Conservation (phyloP, 2,113 vertebrate species). For the Hoplias malabaricus region DNA sequence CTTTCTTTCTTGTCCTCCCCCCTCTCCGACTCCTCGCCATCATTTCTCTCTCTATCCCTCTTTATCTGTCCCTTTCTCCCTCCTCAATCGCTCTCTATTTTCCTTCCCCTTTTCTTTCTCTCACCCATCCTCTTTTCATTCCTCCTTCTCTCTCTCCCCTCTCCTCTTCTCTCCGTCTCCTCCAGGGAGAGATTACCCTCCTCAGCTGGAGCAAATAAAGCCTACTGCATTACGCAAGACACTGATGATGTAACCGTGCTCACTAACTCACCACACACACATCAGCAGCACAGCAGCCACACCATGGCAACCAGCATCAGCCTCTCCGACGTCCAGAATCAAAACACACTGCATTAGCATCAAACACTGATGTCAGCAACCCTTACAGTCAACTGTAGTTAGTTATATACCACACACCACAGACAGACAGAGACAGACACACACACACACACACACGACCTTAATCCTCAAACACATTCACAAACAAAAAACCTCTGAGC, state of each 20-base stretch:
- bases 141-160: conserved; percentile 52
- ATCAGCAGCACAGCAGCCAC: conserved; percentile 2
- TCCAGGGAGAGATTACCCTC: conserved; percentile 70
- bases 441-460: not conserved
- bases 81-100: not conserved
- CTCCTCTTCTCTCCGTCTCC: conserved; percentile 51
- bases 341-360: conserved; percentile 29
- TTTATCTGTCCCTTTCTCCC: too few species aligned
- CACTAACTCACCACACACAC: conserved; percentile 15
- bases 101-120: not conserved
- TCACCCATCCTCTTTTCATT: conserved; percentile 30
- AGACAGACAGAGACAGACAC: conserved; percentile 2
- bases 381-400: conserved; percentile 4
- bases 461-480: not conserved
- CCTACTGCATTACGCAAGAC: conserved; percentile 71
- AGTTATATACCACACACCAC: not conserved
- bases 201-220: conserved; percentile 74
- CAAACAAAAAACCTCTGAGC: not conserved
- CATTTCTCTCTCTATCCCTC: too few species aligned
- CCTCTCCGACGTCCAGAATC: conserved; percentile 4
- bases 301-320: conserved; percentile 36
- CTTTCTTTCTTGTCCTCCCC: too few species aligned
- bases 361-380: not conserved
- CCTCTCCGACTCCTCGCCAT: too few species aligned
- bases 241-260: conserved; percentile 53